Conservation (phyloP, 2,888 invertebrate genomes). For the Xanthia togata region DNA sequence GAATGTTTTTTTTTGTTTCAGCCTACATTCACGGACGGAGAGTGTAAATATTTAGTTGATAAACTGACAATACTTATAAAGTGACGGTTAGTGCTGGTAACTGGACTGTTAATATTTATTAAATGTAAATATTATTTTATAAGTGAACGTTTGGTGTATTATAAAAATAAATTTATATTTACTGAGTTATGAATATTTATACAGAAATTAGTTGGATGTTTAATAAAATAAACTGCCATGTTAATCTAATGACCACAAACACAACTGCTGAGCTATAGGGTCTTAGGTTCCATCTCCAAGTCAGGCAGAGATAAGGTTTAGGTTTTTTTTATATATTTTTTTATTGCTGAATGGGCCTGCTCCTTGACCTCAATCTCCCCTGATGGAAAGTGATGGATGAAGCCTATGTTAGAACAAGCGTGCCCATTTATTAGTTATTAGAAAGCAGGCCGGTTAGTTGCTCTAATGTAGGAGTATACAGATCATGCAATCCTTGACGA, state of each 20-base stretch:
- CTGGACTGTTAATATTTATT: conserved; percentile 10
- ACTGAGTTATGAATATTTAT: neutral
- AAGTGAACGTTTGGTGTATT: conserved; percentile 27
- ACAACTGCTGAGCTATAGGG: no score
- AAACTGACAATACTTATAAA: conserved; percentile 37
- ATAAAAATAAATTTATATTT: conserved; percentile 6
- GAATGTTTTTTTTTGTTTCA: conserved; percentile 74
- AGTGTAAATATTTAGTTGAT: conserved; percentile 72
- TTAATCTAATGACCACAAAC: neutral
- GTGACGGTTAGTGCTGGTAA: conserved; percentile 16
- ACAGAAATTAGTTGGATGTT: neutral
- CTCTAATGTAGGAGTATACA: neutral
- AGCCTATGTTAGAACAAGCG: no score
- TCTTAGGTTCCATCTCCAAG: neutral
- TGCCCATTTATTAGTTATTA: neutral
- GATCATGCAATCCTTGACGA: no score
- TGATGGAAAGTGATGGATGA: no score
- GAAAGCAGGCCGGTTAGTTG: neutral
- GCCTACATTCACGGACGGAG: conserved; percentile 84
- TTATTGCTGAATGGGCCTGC: no score
- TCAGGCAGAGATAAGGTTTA: no score
- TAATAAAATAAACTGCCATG: neutral
- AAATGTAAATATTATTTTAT: conserved; percentile 17
- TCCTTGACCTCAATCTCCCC: no score
- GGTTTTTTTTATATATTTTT: neutral